These are phyloP conservation scores for Caenorhabditis macrosperma DNA, from an alignment of 2,888 invertebrate genomes.

Conservation along the genomic window DNA sequence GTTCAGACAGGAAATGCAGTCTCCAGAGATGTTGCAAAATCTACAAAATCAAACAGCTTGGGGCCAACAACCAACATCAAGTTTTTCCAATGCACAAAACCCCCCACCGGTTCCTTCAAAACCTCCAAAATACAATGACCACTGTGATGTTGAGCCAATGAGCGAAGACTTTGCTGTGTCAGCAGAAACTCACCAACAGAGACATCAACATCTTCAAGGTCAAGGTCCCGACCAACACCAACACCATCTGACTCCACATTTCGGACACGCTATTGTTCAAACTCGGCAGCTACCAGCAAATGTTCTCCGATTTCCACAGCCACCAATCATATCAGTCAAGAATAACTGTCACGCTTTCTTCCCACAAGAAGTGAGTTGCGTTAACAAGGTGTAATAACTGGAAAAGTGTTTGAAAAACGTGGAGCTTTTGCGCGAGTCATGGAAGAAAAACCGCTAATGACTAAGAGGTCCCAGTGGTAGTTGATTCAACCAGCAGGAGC, in stretches of 20 bases:
- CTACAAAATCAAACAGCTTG: slow-evolving; percentile 31
- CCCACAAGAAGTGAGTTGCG: slow-evolving; percentile 28
- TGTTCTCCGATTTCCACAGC: slow-evolving; percentile 36
- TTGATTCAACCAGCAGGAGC: background rate
- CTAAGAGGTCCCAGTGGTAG: background rate
- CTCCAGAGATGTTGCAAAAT: slow-evolving; percentile 3
- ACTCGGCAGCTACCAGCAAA: slow-evolving; percentile 5
- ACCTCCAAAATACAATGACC: slow-evolving; percentile 1
- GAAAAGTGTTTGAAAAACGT: too few species aligned
- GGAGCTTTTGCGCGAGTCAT: too few species aligned
- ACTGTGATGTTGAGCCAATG: background rate
- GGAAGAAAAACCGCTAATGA: too few species aligned
- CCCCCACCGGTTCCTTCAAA: background rate
- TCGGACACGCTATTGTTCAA: background rate
- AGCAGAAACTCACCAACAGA: background rate
- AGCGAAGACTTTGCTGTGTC: slow-evolving; percentile 1
- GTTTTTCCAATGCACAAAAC: slow-evolving; percentile 25
- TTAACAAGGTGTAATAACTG: background rate
- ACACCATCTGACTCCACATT: background rate
- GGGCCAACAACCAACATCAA: slow-evolving; percentile 35
- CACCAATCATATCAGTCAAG: slow-evolving; percentile 31
- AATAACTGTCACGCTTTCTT: slow-evolving; percentile 28
- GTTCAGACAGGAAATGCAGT: slow-evolving; percentile 24
- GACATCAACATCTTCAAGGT: background rate
- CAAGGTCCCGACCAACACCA: background rate